Conservation (phyloP, 1,140 invertebrate genomes). For the Papilio glaucus region DNA sequence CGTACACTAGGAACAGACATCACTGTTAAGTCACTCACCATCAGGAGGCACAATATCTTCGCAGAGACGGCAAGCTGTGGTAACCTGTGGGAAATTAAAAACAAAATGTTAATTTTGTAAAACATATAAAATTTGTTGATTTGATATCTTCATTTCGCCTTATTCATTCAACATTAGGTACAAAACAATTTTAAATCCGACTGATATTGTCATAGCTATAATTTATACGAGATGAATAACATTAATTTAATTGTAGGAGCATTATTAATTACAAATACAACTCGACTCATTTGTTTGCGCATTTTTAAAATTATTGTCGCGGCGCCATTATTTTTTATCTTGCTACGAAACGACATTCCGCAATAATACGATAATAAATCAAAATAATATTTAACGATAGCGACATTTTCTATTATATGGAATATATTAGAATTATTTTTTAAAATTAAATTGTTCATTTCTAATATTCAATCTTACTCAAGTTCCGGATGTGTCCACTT, state of each 20-base stretch:
- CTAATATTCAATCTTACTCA: background rate
- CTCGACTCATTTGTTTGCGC: conserved; percentile 25
- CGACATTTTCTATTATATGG: conserved; percentile 2
- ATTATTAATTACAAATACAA: conserved; percentile 36
- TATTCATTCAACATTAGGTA: background rate
- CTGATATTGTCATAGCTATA: conserved; percentile 1
- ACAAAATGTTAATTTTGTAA: conserved; percentile 2
- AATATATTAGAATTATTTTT: conserved; percentile 29
- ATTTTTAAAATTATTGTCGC: conserved; percentile 32
- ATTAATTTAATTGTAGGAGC: conserved; percentile 14
- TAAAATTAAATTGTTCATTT: background rate
- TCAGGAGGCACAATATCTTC: conserved; percentile 93
- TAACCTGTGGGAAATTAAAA: conserved; percentile 85
- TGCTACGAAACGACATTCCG: conserved; percentile 30
- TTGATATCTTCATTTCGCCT: background rate
- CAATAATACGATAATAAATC: conserved; percentile 27
- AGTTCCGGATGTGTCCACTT: conserved; percentile 41
- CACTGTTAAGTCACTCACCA: conserved; percentile 84
- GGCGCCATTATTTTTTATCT: conserved; percentile 37
- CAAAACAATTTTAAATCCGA: background rate
- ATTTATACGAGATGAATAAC: conserved; percentile 14
- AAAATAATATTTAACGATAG: conserved; percentile 4
- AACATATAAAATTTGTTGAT: background rate
- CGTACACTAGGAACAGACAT: no score
- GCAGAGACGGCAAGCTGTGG: conserved; percentile 93